Evolutionary conservation across 92 coral and sea anemone genomes (phyloP).

Genomic region (Hydrozoanthus gracilis): DNA sequence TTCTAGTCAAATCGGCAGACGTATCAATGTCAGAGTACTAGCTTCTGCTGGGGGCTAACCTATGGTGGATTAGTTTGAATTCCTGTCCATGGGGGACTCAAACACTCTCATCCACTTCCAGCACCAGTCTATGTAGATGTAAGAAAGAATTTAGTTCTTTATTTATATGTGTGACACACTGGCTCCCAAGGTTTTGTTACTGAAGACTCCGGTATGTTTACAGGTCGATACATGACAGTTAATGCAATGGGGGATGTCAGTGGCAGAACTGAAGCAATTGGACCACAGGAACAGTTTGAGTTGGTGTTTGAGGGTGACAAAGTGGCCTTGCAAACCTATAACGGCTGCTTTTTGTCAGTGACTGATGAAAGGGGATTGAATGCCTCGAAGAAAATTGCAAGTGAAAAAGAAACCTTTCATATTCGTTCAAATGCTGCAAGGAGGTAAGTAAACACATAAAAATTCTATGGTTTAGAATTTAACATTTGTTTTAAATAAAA

Average conservation of each 20-base stretch:
- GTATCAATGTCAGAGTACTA: no score
- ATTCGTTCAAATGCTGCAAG: slow-evolving; percentile 81
- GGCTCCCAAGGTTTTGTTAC: not conserved
- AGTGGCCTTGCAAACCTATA: slow-evolving; percentile 88
- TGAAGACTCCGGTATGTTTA: not conserved
- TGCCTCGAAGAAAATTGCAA: slow-evolving; percentile 83
- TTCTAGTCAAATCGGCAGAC: no score
- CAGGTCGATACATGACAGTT: slow-evolving; percentile 89
- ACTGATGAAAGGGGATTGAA: slow-evolving; percentile 77
- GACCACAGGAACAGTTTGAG: slow-evolving; percentile 93
- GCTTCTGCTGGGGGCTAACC: no score
- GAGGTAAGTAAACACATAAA: slow-evolving; percentile 58
- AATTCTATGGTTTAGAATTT: not conserved
- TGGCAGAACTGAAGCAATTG: slow-evolving; percentile 94
- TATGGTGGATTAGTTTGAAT: no score
- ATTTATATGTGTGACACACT: not conserved
- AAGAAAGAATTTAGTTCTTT: not conserved
- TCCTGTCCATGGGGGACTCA: no score
- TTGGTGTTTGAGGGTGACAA: slow-evolving; percentile 86
- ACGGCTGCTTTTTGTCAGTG: slow-evolving; percentile 91
- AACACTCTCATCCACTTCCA: no score
- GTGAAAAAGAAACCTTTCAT: slow-evolving; percentile 82
- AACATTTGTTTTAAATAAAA: not conserved
- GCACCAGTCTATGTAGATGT: no score
- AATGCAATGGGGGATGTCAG: slow-evolving; percentile 92